These are phyloP conservation scores for Anodontia alba DNA, from an alignment of 2,888 invertebrate genomes.

Conservation along the genomic window DNA sequence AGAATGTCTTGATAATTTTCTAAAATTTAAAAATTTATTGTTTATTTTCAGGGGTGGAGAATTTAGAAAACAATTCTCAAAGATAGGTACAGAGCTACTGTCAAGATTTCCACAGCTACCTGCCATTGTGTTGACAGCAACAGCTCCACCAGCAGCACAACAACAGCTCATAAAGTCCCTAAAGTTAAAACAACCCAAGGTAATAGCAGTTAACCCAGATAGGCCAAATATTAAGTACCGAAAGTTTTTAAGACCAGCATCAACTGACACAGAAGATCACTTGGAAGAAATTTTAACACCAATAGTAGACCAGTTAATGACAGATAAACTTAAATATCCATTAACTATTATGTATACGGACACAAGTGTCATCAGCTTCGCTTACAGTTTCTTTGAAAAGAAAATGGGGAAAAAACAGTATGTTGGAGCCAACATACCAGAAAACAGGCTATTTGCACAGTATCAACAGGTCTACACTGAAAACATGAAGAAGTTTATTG, in stretches of 20 bases:
- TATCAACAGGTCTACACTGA: constrained; percentile 56
- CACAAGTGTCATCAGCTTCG: constrained; percentile 44
- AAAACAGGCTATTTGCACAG: constrained; percentile 53
- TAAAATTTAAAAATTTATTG: constrained; percentile 21
- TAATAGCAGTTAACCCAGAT: constrained; percentile 24
- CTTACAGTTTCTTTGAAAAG: constrained; percentile 42
- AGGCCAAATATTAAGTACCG: constrained; percentile 29
- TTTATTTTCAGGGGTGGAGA: constrained; percentile 27
- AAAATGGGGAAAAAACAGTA: constrained; percentile 35
- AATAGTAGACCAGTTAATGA: constrained; percentile 10
- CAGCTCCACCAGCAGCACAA: constrained; percentile 49
- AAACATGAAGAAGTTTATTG: constrained; percentile 55
- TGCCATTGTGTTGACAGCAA: constrained; percentile 52
- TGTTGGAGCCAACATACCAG: constrained; percentile 36
- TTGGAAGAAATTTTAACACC: constrained; percentile 21
- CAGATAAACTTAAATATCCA: constrained; percentile 18
- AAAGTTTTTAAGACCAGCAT: constrained; percentile 26
- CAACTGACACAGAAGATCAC: constrained; percentile 28
- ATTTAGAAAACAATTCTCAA: constrained; percentile 24
- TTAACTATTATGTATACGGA: constrained; percentile 31
- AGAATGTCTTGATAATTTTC: constrained; percentile 50
- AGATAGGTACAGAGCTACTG: constrained; percentile 22
- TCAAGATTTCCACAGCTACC: constrained; percentile 31
- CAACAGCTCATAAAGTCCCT: constrained; percentile 31
- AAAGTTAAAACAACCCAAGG: constrained; percentile 30